phyloP scores from a whole-genome alignment of 2,113 vertebrate species.

The Mormyrus iriodes region DNA sequence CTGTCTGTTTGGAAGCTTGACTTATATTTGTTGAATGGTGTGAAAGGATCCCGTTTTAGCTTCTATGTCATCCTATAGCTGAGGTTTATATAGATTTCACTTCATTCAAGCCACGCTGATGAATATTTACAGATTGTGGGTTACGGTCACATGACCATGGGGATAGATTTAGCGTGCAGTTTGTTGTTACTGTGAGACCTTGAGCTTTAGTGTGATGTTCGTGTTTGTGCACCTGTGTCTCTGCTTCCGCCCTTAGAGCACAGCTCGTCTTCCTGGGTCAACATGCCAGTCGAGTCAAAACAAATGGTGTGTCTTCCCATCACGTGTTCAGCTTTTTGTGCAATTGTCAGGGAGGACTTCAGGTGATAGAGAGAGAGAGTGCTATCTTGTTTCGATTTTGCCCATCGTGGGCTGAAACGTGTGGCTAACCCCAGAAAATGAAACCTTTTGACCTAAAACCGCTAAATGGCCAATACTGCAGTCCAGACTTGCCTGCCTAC shows the following conservation, averaged over 20 bases:
- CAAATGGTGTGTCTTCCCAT: not conserved
- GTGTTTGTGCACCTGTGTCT: not conserved
- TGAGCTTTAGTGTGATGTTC: not conserved
- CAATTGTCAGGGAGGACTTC: not conserved
- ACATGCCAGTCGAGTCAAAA: not conserved
- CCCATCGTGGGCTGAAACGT: not conserved
- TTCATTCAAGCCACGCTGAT: not conserved
- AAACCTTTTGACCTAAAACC: not conserved
- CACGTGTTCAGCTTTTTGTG: not conserved
- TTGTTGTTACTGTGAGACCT: not conserved
- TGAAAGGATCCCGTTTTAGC: not conserved
- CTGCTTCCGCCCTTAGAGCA: not conserved
- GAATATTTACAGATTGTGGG: not conserved
- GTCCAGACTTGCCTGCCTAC: not conserved
- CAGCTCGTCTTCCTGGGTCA: not conserved
- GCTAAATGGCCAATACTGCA: not conserved
- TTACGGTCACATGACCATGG: not conserved
- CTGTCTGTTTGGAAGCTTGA: not conserved
- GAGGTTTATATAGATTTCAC: not conserved
- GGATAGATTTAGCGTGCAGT: not conserved
- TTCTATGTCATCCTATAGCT: not conserved
- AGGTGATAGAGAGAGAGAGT: not conserved
- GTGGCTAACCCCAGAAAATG: not conserved
- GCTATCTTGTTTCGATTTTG: not conserved
- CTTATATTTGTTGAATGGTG: not conserved